These are phyloP conservation scores for Paramormyrops hopkinsi DNA, from an alignment of 2,797 vertebrate genomes.

Conservation along the genomic window DNA sequence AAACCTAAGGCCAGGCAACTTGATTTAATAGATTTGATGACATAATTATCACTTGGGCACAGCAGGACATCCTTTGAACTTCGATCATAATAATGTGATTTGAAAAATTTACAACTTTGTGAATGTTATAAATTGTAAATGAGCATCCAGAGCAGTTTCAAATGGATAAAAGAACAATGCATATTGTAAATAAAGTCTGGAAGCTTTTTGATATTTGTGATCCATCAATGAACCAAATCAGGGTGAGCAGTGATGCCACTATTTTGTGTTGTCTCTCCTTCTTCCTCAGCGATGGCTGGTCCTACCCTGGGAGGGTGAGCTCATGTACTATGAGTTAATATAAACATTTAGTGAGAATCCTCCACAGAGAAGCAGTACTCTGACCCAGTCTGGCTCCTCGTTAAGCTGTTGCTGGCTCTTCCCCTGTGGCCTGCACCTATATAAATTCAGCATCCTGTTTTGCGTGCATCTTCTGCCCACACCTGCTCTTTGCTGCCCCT, in stretches of 20 bases:
- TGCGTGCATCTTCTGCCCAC: not conserved
- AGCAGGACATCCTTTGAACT: not conserved
- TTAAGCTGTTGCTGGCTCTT: not conserved
- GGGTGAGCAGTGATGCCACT: not conserved
- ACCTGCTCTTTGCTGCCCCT: not conserved
- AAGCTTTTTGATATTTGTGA: not conserved
- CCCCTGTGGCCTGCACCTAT: not conserved
- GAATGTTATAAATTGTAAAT: not conserved
- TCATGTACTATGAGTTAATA: not conserved
- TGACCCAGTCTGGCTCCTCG: not conserved
- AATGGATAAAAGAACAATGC: not conserved
- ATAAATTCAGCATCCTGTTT: not conserved
- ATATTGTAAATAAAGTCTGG: not conserved
- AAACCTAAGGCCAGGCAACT: not conserved
- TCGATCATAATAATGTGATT: not conserved
- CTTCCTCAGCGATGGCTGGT: not conserved
- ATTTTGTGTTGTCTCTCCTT: not conserved
- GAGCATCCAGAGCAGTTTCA: not conserved
- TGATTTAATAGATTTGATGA: not conserved
- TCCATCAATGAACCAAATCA: not conserved
- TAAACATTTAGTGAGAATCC: not conserved
- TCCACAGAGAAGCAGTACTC: not conserved
- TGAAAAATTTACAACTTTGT: not conserved
- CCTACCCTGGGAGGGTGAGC: not conserved
- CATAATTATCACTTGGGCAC: not conserved